Base-by-base conservation (phyloP, 2,797 vertebrate genomes). In the Pangasius sanitwongsei region DNA sequence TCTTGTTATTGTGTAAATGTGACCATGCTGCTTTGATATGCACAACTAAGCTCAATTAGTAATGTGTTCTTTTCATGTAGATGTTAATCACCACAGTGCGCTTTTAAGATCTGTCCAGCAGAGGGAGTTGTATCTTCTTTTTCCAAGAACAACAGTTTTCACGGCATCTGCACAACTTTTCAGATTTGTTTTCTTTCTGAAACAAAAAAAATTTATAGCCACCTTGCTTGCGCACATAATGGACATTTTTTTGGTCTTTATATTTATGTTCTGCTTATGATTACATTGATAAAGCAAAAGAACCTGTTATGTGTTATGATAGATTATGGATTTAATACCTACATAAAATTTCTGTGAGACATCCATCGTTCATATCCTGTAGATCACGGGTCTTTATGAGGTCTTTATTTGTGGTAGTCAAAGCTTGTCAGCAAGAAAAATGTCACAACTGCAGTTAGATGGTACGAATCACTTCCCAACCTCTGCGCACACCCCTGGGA, bases 51-150 rank as follows among this genome's bases (percentile, higher is more conserved):
- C 34, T 15, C 41, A 65, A 83, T 65, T n/a, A 53, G 16, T 31
- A 31, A 4, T 34, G 57, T 6, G 25, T 63, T 28, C 28, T 61
- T 83, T 41, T 34, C 23, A 34, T 28, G 0, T 53, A n/a, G 13
- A 41, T 61, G 23, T n/a, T 44, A 16, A n/a, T 70, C 48, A 70
- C 1, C 2, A 25, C 6, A 15, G 18, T 70, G 65, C 9, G 2
- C 37, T 23, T 50, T 86, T 34, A 61, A 70, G 20, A 41, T 72
- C n/a, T 61, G 57, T 61, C 75, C 88, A 86, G 41, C 31, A 89
- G 88, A 72, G 77, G 84, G 77, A 61, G 53, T 15, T 3, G 2
- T 59, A 15, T 34, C 16, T 31, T 53, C 1, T 81, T 31, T 81
- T 34, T 44, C 20, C 37, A 20, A 20, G 31, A 15, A 15, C 15